Conservation (phyloP, 2,113 vertebrate species). For the Regulus satrapa region DNA sequence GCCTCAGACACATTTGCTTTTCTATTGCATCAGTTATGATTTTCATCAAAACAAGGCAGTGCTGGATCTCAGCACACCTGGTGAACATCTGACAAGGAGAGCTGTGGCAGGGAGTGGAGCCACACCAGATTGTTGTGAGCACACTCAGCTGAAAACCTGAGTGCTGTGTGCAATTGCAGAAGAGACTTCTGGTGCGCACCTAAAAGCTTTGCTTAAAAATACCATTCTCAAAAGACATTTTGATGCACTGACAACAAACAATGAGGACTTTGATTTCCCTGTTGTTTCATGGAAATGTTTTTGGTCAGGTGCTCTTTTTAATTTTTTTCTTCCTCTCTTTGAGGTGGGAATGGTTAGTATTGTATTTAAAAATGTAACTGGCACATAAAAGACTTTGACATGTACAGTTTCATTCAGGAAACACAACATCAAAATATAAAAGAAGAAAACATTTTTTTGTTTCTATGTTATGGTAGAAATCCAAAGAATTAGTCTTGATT, state of each 20-base stretch:
- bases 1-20: not conserved
- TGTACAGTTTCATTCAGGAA: not conserved
- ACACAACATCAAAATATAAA: not conserved
- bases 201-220: not conserved
- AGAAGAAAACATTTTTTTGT: not conserved
- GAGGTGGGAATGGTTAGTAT: not conserved
- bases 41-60: not conserved
- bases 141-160: not conserved
- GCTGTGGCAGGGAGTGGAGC: not conserved
- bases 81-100: not conserved
- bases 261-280: not conserved
- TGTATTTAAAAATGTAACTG: not conserved
- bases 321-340: too few relatives aligned
- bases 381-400: not conserved
- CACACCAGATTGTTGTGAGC: not conserved
- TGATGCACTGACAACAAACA: not conserved
- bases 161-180: accelerated
- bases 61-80: not conserved
- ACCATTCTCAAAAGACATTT: not conserved
- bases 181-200: too few relatives aligned
- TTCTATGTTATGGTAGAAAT: not conserved
- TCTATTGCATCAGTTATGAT: not conserved
- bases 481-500: not conserved
- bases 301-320: not conserved
- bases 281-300: not conserved